These are phyloP conservation scores for Rhyacichthys aspro DNA, from an alignment of 2,797 vertebrate species.

Conservation along the genomic window DNA sequence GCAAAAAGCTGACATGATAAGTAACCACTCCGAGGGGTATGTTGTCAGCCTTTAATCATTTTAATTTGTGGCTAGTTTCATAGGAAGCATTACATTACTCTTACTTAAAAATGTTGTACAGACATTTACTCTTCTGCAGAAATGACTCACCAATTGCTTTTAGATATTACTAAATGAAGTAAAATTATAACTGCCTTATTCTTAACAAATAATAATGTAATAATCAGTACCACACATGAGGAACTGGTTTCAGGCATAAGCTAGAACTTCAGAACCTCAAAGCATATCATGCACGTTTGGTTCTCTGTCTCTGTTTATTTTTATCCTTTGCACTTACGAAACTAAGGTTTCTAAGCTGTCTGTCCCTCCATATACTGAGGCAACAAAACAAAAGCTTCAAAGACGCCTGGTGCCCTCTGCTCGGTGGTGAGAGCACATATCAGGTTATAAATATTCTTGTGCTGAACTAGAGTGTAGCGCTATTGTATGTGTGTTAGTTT, in stretches of 20 bases:
- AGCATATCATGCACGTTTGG: slow-evolving; percentile 11
- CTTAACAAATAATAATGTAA: too few species aligned
- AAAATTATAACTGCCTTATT: too few species aligned
- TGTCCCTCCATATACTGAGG: slow-evolving; percentile 4
- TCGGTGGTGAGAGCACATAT: slow-evolving; percentile 23
- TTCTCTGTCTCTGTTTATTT: slow-evolving; percentile 26
- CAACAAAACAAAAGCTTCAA: slow-evolving; percentile 43
- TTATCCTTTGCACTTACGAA: background rate
- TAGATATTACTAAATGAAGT: too few species aligned
- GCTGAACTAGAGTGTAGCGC: slow-evolving; percentile 20
- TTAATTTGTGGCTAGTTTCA: slow-evolving; percentile 39
- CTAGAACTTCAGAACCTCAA: slow-evolving; percentile 21
- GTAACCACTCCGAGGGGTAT: slow-evolving; percentile 5
- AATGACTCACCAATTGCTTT: too few species aligned
- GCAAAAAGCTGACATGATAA: background rate
- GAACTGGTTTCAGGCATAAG: slow-evolving; percentile 15
- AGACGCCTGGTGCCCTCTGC: slow-evolving; percentile 8
- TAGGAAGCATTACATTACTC: slow-evolving; percentile 42
- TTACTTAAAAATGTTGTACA: slow-evolving; percentile 8
- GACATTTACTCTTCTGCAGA: background rate
- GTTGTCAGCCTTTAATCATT: slow-evolving; percentile 24
- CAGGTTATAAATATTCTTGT: slow-evolving; percentile 62
- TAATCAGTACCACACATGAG: slow-evolving; percentile 10
- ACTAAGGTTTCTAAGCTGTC: background rate
- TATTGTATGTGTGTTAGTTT: too few species aligned